These are phyloP conservation scores for Salvelinus namaycush DNA, from an alignment of 2,113 vertebrate genomes.

Conservation along the genomic window DNA sequence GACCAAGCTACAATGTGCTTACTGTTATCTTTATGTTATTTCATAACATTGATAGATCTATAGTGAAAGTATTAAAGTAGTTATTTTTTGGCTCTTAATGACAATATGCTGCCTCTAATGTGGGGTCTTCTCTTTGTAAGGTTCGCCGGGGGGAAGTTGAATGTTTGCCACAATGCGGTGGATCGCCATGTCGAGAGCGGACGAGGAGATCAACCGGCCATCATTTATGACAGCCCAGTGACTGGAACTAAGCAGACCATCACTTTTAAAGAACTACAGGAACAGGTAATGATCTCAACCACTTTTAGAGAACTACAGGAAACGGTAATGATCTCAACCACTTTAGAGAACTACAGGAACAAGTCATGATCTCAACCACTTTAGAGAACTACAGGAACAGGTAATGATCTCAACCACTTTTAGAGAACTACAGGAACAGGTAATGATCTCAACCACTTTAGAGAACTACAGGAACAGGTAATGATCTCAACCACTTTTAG, in stretches of 20 bases:
- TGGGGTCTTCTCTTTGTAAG: conserved; percentile 55
- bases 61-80: neutral
- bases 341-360: no score
- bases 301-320: neutral
- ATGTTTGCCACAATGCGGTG: conserved; percentile 92
- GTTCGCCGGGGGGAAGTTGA: conserved; percentile 92
- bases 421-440: no score
- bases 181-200: conserved; percentile 90
- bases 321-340: no score
- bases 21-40: neutral
- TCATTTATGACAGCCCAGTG: conserved; percentile 94
- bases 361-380: no score
- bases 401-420: no score
- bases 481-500: no score
- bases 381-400: no score
- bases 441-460: no score
- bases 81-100: neutral
- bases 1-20: neutral
- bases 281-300: conserved; percentile 73
- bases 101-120: neutral
- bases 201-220: conserved; percentile 83
- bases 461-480: no score
- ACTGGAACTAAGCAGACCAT: conserved; percentile 82
- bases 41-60: neutral
- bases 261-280: conserved; percentile 79